Evolutionary conservation across 2,797 vertebrate genomes (phyloP).

Genomic region (Diplodus sargus): DNA sequence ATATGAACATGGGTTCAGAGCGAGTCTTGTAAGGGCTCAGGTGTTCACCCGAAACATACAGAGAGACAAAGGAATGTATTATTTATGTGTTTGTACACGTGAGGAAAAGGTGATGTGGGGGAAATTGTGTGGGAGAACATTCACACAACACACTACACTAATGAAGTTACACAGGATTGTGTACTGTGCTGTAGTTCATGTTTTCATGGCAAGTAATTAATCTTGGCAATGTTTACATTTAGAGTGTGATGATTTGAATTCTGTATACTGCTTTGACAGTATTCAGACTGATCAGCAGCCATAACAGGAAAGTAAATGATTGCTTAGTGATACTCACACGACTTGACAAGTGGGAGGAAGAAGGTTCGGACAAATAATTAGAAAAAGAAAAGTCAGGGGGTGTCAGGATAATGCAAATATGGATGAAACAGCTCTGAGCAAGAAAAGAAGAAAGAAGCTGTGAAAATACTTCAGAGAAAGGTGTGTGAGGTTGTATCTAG

Average conservation of each 20-base stretch:
- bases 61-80: background rate
- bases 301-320: background rate
- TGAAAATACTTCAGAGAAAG: background rate
- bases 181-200: background rate
- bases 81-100: background rate
- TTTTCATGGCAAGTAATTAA: background rate
- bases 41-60: slow-evolving; percentile 35
- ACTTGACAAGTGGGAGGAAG: slow-evolving; percentile 28
- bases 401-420: background rate
- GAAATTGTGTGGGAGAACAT: background rate
- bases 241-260: background rate
- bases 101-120: background rate
- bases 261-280: slow-evolving; percentile 3
- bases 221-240: background rate
- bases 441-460: background rate
- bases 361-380: slow-evolving; percentile 4
- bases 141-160: background rate
- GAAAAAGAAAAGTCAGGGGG: background rate
- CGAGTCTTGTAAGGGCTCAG: slow-evolving; percentile 36
- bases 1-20: slow-evolving; percentile 21
- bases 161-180: background rate
- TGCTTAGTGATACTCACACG: background rate
- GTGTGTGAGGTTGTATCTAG: background rate
- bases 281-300: background rate
- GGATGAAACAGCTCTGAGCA: background rate